These are phyloP conservation scores for Philaethria dido DNA, from an alignment of 2,888 invertebrate species.

Conservation along the genomic window DNA sequence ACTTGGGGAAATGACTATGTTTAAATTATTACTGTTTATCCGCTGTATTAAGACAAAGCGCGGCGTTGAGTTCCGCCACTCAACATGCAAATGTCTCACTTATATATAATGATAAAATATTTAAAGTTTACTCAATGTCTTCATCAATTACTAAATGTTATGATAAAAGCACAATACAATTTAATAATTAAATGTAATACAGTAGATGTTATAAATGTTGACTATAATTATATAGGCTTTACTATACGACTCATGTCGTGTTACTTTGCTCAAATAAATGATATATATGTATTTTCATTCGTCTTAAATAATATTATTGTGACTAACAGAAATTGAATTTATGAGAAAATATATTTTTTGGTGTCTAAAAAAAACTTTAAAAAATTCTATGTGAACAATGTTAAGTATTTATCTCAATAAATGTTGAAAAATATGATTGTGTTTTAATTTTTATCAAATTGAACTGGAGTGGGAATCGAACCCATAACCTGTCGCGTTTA, in stretches of 20 bases:
- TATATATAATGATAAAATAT: too few relatives aligned
- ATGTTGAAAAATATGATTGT: conserved; percentile 13
- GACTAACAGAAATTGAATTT: neutral
- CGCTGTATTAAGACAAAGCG: too few relatives aligned
- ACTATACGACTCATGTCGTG: neutral
- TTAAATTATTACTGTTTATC: too few relatives aligned
- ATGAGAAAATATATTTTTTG: conserved; percentile 12
- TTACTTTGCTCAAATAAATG: conserved; percentile 1
- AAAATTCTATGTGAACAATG: conserved; percentile 8
- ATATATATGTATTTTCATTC: neutral
- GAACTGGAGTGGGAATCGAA: too few relatives aligned
- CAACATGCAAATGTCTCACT: too few relatives aligned
- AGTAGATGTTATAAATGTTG: neutral
- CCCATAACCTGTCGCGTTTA: too few relatives aligned
- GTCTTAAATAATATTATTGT: neutral
- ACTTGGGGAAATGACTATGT: too few relatives aligned
- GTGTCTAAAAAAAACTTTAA: conserved; percentile 5
- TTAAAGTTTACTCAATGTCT: neutral
- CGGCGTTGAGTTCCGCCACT: too few relatives aligned
- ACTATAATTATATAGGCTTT: neutral
- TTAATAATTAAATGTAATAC: neutral
- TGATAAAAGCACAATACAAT: neutral
- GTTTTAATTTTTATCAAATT: neutral
- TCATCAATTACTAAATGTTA: conserved; percentile 5
- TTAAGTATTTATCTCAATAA: conserved; percentile 10